A percentile compares a stretch with the other conserved stretches of the same genome.
These are phyloP conservation scores for Campylorhamphus procurvoides DNA, from an alignment of 2,113 vertebrate genomes.

Conservation along the genomic window DNA sequence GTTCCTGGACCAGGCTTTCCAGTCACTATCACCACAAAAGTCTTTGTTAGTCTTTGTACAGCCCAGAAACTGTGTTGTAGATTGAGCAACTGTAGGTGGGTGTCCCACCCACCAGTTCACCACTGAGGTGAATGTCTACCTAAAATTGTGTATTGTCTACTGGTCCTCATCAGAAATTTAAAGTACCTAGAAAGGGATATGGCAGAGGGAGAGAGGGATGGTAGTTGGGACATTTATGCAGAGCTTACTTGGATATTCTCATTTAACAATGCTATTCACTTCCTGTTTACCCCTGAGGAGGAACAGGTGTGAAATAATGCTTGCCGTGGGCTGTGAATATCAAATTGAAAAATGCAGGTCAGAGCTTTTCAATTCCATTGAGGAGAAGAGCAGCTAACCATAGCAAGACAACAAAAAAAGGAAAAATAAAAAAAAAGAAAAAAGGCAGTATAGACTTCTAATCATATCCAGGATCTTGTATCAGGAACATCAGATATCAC, in stretches of 20 bases:
- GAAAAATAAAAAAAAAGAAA: accelerated
- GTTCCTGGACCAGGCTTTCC: background rate
- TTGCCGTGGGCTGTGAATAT: background rate
- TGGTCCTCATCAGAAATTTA: background rate
- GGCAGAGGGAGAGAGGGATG: background rate
- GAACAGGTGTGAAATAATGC: background rate
- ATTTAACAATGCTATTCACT: background rate
- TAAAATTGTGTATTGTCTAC: background rate
- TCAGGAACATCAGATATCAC: background rate
- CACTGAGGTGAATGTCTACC: background rate
- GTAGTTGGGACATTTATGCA: background rate
- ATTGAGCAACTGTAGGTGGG: background rate
- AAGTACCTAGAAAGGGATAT: background rate
- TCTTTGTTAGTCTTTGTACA: background rate
- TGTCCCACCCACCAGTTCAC: background rate
- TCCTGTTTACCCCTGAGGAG: background rate
- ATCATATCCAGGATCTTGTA: background rate
- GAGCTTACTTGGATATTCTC: background rate
- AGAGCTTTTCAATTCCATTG: background rate
- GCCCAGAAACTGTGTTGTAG: background rate
- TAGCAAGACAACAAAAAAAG: background rate
- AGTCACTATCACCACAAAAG: background rate
- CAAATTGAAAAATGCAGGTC: background rate
- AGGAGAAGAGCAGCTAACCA: background rate
- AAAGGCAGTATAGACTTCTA: background rate